phyloP scores from a whole-genome alignment of 2,113 vertebrate genomes.

The Pholis gunnellus region DNA sequence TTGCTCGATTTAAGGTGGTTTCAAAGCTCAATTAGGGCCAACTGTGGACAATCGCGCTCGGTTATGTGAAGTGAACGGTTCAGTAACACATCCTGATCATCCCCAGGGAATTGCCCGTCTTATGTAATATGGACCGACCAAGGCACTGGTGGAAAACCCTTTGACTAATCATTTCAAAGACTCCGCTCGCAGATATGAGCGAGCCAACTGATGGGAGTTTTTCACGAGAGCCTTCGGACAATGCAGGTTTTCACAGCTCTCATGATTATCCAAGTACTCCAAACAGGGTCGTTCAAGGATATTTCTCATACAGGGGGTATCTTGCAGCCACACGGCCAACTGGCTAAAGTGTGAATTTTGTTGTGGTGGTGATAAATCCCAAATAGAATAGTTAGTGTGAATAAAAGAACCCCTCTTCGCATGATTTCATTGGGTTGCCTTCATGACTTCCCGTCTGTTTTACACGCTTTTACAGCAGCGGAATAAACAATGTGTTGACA shows the following conservation, averaged over 20 bases:
- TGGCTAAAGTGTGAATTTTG: slow-evolving; percentile 28
- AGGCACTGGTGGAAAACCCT: slow-evolving; percentile 52
- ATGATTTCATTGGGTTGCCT: slow-evolving; percentile 10
- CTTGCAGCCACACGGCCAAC: slow-evolving; percentile 22
- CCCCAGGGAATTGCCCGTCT: slow-evolving; percentile 76
- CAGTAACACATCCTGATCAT: slow-evolving; percentile 64
- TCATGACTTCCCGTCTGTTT: slow-evolving; percentile 27
- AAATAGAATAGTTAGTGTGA: slow-evolving; percentile 29
- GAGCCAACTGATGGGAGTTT: slow-evolving; percentile 30
- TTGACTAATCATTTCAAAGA: slow-evolving; percentile 66
- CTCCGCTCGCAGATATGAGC: slow-evolving; percentile 25
- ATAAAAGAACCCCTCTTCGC: slow-evolving; percentile 15
- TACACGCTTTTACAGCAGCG: slow-evolving; percentile 2
- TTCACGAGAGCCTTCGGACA: slow-evolving; percentile 40
- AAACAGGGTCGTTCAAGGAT: slow-evolving; percentile 41
- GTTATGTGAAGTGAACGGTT: slow-evolving; percentile 41
- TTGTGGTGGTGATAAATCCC: slow-evolving; percentile 34
- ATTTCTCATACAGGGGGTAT: slow-evolving; percentile 26
- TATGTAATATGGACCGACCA: slow-evolving; percentile 48
- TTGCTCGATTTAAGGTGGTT: slow-evolving; percentile 57
- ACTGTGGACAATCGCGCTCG: slow-evolving; percentile 36
- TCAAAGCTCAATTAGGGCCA: slow-evolving; percentile 54
- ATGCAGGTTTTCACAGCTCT: slow-evolving; percentile 42
- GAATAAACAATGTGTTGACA: slow-evolving; percentile 15
- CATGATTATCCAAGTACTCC: slow-evolving; percentile 43